phyloP scores from a whole-genome alignment of 2,797 vertebrate species.

The Aeoliscus strigatus region DNA sequence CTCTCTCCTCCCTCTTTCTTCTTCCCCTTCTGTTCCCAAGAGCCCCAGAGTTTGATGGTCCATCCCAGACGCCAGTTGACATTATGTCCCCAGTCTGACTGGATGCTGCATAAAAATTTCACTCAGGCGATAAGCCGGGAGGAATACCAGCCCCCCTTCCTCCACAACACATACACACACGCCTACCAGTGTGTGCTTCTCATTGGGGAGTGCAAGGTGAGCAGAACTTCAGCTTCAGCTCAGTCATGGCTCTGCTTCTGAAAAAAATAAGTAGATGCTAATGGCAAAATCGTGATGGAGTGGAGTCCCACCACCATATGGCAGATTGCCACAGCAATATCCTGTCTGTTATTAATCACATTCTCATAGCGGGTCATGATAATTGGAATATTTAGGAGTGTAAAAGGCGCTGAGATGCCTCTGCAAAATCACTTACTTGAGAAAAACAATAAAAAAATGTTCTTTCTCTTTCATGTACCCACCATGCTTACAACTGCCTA shows the following conservation, averaged over 20 bases:
- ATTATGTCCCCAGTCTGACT: constrained; percentile 88
- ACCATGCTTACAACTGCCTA: constrained; percentile 12
- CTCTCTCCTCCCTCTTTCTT: constrained; percentile 33
- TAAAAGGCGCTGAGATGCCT: constrained; percentile 83
- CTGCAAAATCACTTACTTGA: constrained; percentile 63
- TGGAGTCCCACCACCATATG: constrained; percentile 99
- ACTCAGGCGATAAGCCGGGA: constrained; percentile 80
- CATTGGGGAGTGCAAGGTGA: constrained; percentile 96
- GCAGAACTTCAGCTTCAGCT: constrained; percentile 93
- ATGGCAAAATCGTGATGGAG: constrained; percentile 99
- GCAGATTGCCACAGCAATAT: constrained; percentile 99
- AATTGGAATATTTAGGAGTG: constrained; percentile 99
- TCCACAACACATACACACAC: constrained; percentile 61
- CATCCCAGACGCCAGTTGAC: constrained; percentile 82
- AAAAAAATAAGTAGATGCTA: constrained; percentile 99
- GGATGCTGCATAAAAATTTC: constrained; percentile 91
- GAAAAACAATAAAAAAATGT: constrained; percentile 52
- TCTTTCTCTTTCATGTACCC: constrained; percentile 8
- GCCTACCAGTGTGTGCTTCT: constrained; percentile 78
- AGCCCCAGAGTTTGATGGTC: constrained; percentile 79
- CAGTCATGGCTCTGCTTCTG: constrained; percentile 99
- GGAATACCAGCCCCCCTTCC: constrained; percentile 79
- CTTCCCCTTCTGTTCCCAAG: constrained; percentile 59
- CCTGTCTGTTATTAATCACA: constrained; percentile 99
- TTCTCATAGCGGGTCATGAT: constrained; percentile 99